Evolutionary conservation across 2,113 vertebrate species (phyloP).

Genomic region (Siniperca knerii): DNA sequence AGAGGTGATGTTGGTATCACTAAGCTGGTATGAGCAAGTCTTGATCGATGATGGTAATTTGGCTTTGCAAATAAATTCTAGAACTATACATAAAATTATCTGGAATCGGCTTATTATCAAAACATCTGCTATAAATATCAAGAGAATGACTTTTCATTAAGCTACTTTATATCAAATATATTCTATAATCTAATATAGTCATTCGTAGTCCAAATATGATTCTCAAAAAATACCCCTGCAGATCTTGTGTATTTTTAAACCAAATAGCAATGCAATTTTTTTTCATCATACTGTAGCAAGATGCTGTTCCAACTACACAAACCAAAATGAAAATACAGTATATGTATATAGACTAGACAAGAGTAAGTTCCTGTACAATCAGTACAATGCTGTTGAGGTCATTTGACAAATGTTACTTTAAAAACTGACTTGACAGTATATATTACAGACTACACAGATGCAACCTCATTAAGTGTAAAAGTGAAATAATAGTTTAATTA

Average conservation of each 20-base stretch:
- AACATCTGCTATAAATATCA: neutral
- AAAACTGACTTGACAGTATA: neutral
- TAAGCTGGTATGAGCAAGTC: slow-evolving; percentile 30
- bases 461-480: neutral
- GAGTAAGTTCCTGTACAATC: neutral
- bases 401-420: neutral
- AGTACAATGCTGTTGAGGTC: neutral
- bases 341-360: neutral
- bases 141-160: neutral
- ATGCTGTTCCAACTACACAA: neutral
- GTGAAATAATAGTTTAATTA: neutral
- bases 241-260: neutral
- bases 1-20: slow-evolving; percentile 58
- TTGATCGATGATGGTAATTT: slow-evolving; percentile 51
- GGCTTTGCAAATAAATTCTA: neutral
- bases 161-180: neutral
- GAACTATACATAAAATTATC: neutral
- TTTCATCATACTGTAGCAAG: neutral
- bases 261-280: neutral
- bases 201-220: neutral
- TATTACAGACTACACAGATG: neutral
- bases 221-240: neutral
- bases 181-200: neutral
- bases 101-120: neutral
- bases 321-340: neutral